Evolutionary conservation across 1,140 invertebrate species (phyloP), one percentile per base, ranked within the genome.

Genomic region (Trichogramma pretiosum): DNA sequence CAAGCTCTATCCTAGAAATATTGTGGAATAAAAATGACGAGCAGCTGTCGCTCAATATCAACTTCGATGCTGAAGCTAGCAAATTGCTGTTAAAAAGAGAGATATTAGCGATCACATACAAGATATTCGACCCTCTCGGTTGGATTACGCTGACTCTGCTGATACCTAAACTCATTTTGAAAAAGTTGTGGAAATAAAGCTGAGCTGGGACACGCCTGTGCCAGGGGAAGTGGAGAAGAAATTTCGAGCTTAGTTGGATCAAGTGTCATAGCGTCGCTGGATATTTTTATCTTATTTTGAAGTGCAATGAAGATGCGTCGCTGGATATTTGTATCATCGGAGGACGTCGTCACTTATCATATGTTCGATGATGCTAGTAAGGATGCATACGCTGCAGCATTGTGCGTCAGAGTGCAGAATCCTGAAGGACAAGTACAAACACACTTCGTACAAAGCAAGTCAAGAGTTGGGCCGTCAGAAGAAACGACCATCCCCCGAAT

Each of bases 61-160:
- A 43, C 0, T 8, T 51, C 35, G 24, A 44, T n/a, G 14, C 55
- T 8, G 36, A 56, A 9, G 18, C 41, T 5, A 32, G 3, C 22
- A 38, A 48, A 18, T 18, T 10, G 5, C n/a, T 53, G 22, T 54
- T 46, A 9, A 62, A 55, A 37, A 40, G 59, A 22, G 14, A 17
- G 9, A 53, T 62, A 36, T 40, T 61, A 17, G 54, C 55, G n/a
- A 44, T 50, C 9, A 39, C 58, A 5, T 54, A 63, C 37, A 53
- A 45, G 35, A 45, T 67, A 13, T 68, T 60, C 43, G 63, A 67
- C 54, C 62, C 57, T 7, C 56, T 68, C 2, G 62, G 64, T n/a
- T 56, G 64, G 36, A 46, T 58, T 5, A 19, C 50, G 14, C 63
- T 64, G n/a, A 47, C 58, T n/a, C 55, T 46, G 5, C 18, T 62